phyloP scores from a whole-genome alignment of 1,140 invertebrate species.

The Cyphomyrmex costatus region DNA sequence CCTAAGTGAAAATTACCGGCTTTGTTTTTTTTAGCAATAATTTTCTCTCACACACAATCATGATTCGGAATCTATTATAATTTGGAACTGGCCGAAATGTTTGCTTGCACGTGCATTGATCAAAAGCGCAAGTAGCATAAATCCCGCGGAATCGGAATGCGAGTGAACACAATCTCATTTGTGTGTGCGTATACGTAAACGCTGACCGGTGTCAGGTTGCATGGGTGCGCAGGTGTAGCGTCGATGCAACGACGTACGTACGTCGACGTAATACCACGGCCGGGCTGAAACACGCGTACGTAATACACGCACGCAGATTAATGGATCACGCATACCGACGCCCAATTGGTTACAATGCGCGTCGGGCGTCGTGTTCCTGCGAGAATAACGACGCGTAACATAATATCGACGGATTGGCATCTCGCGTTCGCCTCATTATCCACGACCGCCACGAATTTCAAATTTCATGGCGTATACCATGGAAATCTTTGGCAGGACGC shows the following conservation, averaged over 20 bases:
- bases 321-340: constrained; percentile 66
- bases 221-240: constrained; percentile 66
- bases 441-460: constrained; percentile 57
- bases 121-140: constrained; percentile 68
- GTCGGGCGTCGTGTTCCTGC: constrained; percentile 65
- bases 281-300: constrained; percentile 11
- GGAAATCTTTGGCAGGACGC: neutral
- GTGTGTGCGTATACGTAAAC: constrained; percentile 31
- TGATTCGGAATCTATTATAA: constrained; percentile 3
- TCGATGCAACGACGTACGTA: constrained; percentile 19
- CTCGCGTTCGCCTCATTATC: constrained; percentile 74
- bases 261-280: constrained; percentile 4
- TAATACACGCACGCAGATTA: constrained; percentile 59
- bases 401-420: constrained; percentile 78
- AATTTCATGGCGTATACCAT: constrained; percentile 44
- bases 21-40: neutral
- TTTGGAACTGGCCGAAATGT: neutral
- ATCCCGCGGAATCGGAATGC: constrained; percentile 63
- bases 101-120: neutral
- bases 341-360: constrained; percentile 72
- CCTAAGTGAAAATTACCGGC: too few species aligned
- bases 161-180: constrained; percentile 40
- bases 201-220: constrained; percentile 65
- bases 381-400: constrained; percentile 74
- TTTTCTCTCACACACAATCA: neutral